Evolutionary conservation across 2,888 invertebrate species (phyloP), one percentile per base, ranked within the genome.

Genomic region (Metopia argyrocephala): DNA sequence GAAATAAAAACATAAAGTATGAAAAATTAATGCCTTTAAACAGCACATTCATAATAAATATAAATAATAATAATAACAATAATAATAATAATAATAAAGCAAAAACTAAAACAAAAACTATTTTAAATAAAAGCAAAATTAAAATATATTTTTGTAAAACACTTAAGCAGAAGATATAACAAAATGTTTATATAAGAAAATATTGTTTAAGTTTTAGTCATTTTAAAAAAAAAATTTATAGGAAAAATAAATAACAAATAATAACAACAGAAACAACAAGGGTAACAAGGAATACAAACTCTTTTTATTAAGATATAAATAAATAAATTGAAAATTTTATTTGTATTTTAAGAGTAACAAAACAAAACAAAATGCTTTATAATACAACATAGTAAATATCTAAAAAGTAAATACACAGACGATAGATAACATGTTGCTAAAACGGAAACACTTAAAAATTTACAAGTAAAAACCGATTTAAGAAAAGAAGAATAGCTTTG

Each of bases 191-290:
- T 71, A 57, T 20, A 45, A 61, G 31, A 25, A 50, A 71, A 61
- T 66, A 70, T 82, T 79, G 70, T 73, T 46, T 79, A 82, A 79
- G 69, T 79, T 82, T 76, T 76, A 71, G 73, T 76, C 46, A 79
- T 78, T 78, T 81, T 80, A 65, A 76, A 73, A 76, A 79, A 69
- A 27, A 52, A 57, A 74, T 31, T 61, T 66, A 45, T 64, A n/a
- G 28, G 27, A 12, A 50, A 27, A 65, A 27, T 48, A 66, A 61
- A 76, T 64, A 45, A 61, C 64, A 65, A 48, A 18, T 57, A 74
- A 18, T 31, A 50, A 45, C 31, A 50, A 62, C 15, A n/a, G n/a
- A n/a, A 71, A 38, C 38, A 57, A 65, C 28, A 31, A 62, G 61
- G 61, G 61, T 61, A 61, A 52, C 15, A 20, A 28, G 6, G 15